These are phyloP conservation scores for Urocolius indicus DNA, from an alignment of 2,113 vertebrate species.

Conservation along the genomic window DNA sequence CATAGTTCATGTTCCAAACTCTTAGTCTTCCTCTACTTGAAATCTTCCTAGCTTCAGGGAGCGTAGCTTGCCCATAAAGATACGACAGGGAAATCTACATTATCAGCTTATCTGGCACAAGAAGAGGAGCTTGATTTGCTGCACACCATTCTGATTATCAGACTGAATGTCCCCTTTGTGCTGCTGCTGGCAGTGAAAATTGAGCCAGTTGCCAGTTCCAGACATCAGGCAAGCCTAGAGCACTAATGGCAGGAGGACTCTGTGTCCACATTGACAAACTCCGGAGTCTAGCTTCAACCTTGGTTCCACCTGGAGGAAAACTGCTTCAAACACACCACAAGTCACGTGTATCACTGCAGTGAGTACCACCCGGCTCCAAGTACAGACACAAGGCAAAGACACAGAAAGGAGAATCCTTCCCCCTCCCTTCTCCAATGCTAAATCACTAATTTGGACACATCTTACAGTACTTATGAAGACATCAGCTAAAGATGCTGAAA, in stretches of 20 bases:
- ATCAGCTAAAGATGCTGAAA: neutral
- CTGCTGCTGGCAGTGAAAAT: neutral
- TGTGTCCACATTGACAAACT: fast-evolving
- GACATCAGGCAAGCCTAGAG: neutral
- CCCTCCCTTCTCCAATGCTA: no score
- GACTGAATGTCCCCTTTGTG: fast-evolving
- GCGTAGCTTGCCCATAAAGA: neutral
- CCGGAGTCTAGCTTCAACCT: neutral
- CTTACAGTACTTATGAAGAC: neutral
- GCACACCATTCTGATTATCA: neutral
- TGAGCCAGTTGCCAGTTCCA: neutral
- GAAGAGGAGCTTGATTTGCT: neutral
- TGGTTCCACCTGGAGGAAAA: neutral
- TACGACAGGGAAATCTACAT: fast-evolving
- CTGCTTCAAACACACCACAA: no score
- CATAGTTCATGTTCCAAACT: neutral
- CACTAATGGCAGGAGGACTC: neutral
- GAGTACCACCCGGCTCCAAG: neutral
- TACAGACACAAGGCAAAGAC: neutral
- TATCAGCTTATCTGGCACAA: neutral
- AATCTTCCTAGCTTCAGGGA: neutral
- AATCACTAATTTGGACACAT: neutral
- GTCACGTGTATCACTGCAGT: neutral
- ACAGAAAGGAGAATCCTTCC: neutral
- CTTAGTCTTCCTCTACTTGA: neutral